phyloP scores from a whole-genome alignment of 2,888 invertebrate genomes.

The Lordiphosa andalusiaca region DNA sequence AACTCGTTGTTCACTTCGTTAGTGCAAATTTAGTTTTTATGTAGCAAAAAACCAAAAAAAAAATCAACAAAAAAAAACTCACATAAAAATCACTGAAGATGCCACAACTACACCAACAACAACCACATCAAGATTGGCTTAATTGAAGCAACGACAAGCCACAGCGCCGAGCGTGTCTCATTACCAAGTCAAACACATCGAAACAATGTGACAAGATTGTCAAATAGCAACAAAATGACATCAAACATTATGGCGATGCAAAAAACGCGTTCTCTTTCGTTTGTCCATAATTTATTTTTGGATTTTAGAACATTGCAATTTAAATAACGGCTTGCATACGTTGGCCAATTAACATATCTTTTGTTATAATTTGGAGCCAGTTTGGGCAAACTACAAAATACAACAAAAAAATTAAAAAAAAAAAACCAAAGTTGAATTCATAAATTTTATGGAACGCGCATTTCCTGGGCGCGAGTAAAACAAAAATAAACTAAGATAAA shows the following conservation, averaged over 20 bases:
- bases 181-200: constrained; percentile 57
- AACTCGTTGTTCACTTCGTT: constrained; percentile 17
- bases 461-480: constrained; percentile 26
- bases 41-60: constrained; percentile 2
- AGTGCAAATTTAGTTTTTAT: constrained; percentile 22
- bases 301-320: constrained; percentile 42
- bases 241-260: constrained; percentile 41
- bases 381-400: constrained; percentile 24
- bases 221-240: constrained; percentile 58
- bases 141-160: constrained; percentile 40
- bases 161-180: constrained; percentile 36
- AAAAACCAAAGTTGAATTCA: constrained; percentile 23
- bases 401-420: constrained; percentile 5
- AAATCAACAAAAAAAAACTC: constrained; percentile 3
- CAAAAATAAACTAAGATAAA: constrained; percentile 1
- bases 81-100: constrained; percentile 25
- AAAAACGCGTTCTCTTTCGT: constrained; percentile 51
- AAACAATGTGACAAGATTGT: constrained; percentile 67
- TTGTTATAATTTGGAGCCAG: constrained; percentile 41
- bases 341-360: constrained; percentile 38
- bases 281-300: constrained; percentile 27
- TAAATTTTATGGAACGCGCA: constrained; percentile 31
- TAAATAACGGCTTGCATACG: constrained; percentile 34
- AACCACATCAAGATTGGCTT: constrained; percentile 44
- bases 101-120: constrained; percentile 28